Base-by-base conservation (phyloP, 2,888 invertebrate species). In the Tetanocera ferruginea region DNA sequence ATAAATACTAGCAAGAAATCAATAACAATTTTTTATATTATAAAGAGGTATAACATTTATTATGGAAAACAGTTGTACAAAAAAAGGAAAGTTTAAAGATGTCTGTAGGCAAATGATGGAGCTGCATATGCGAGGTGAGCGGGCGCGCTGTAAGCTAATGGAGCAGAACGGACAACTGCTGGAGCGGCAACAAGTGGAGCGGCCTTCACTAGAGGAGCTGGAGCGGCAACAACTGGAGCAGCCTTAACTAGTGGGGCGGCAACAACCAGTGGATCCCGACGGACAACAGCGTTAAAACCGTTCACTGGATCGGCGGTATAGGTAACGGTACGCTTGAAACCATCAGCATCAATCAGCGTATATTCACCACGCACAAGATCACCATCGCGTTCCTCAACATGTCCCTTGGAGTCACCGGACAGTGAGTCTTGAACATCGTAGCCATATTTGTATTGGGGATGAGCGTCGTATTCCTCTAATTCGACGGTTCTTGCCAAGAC, bases 401-500 rank as follows among this genome's bases (percentile, higher is more conserved):
- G 84, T 11, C 83, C 83, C 74, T 84, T 84, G 71, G 80, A 80
- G 79, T 84, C 84, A 60, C 84, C 84, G 17, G 84, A 82, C 5
- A 84, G 78, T 0, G 82, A 17, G 70, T 84, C 84, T 80, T 84
- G 81, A 25, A 86, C 85, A 70, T 85, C 84, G 66, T 85, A 85
- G 70, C 85, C 85, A 69, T 84, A 84, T 31, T 83, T 80, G 80
- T 84, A 84, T 70, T 84, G 84, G 1, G 84, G 84, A 78, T 83
- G 82, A 0, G 83, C 82, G 78, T 85, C 86, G 57, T 79, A 88
- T 80, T 88, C 87, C 66, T 79, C 80, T 19, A 79, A 49, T 70
- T 87, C 85, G 17, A 85, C 83, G 37, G 82, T 82, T 80, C 85
- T 87, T 78, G 87, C 81, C 79, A 87, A 78, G n/a, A 77, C 81